Evolutionary conservation across 2,797 vertebrate genomes (phyloP), one percentile per base, ranked within the genome.

Genomic region (Botia kubotai): DNA sequence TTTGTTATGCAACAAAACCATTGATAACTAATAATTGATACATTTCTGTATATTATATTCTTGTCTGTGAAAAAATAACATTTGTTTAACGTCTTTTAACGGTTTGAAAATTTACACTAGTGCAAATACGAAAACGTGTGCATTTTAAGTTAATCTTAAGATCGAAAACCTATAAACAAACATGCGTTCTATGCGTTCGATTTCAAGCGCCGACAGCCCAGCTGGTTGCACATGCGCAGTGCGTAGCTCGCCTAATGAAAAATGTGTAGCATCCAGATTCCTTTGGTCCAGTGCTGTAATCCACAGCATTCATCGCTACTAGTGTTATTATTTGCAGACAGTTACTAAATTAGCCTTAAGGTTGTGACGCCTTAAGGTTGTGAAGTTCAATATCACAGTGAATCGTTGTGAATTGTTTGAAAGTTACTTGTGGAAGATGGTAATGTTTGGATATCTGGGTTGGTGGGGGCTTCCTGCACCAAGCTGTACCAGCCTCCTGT

Each of bases 401-500:
- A 29, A 65, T n/a, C 1, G 1, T 36, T 36, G 29, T 65, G 2
- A 29, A 65, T n/a, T 8, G 1, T 36, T 36, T 65, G 36, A 0
- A 66, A n/a, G 63, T 19, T 66, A 36, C 23, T 62, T 29, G 60
- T 29, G 21, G 10, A 11, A 21, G 8, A 63, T 46, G 43, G 43
- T 46, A 46, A 46, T 46, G 10, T 46, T 2, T 46, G 43, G 14
- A 23, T 76, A 36, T 39, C 2, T 46, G 33, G 13, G n/a, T 60
- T 50, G 36, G 11, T 12, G 36, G 68, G 17, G 23, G 17, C 12
- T 17, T 52, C 52, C 62, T 11, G 87, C 83, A 70, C 69, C 58
- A 0, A 48, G 70, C 69, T 0, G 74, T 72, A 79, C 83, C 77
- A 77, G 83, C 23, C 89, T 88, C 86, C 73, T 65, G 62, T 87